phyloP scores from a whole-genome alignment of 2,113 vertebrate species.

The Laticauda colubrina region DNA sequence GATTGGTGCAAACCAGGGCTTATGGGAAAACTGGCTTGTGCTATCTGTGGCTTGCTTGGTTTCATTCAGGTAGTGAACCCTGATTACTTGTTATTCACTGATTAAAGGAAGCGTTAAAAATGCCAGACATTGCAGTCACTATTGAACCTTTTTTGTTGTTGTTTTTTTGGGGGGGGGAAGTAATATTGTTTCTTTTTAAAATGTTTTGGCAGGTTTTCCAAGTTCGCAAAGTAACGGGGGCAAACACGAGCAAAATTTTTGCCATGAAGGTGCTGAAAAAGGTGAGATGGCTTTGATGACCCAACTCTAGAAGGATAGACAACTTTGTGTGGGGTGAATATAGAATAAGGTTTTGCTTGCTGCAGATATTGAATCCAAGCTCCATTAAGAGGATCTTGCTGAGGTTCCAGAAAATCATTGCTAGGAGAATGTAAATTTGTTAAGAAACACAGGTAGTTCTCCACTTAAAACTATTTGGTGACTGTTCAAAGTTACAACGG shows the following conservation, averaged over 20 bases:
- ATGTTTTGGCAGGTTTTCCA: conserved; percentile 86
- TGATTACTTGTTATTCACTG: background rate
- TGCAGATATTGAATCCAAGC: background rate
- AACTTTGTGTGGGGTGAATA: background rate
- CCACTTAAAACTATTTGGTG: background rate
- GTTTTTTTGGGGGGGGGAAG: background rate
- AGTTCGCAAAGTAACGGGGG: conserved; percentile 93
- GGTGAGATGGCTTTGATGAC: conserved; percentile 67
- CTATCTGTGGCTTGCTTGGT: background rate
- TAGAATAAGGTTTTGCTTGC: background rate
- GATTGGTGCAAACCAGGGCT: background rate
- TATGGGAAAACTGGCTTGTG: background rate
- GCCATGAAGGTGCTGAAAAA: conserved; percentile 99
- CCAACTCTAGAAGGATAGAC: background rate
- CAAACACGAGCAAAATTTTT: conserved; percentile 93
- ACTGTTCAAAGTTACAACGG: background rate
- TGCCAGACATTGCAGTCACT: background rate
- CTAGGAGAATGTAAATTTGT: background rate
- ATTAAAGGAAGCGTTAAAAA: conserved; percentile 24
- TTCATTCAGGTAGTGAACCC: background rate
- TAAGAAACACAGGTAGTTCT: background rate
- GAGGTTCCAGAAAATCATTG: background rate
- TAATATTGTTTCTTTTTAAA: conserved; percentile 23
- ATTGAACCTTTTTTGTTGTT: background rate
- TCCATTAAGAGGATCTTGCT: background rate